Percentiles rank a stretch among this genome's conserved stretches.
Evolutionary conservation across 2,113 vertebrate species (phyloP).

Genomic region (Columba livia): DNA sequence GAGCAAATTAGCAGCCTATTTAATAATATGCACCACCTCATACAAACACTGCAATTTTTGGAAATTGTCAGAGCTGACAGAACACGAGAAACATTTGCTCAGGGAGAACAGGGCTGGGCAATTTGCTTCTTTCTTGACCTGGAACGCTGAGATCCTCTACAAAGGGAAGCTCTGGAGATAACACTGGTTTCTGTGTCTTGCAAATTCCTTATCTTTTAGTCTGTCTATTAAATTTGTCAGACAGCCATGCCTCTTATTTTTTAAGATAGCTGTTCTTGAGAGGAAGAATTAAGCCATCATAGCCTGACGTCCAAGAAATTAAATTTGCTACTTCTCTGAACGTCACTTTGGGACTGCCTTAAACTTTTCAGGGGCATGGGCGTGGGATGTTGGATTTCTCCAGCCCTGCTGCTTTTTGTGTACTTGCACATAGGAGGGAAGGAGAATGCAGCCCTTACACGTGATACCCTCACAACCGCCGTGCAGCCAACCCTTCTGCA

Average conservation of each 20-base stretch:
- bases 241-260: slow-evolving; percentile 10
- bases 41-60: background rate
- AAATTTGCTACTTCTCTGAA: slow-evolving; percentile 45
- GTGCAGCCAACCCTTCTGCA: slow-evolving; percentile 12
- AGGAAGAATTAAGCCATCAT: slow-evolving; percentile 42
- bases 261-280: background rate
- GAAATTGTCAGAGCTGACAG: background rate
- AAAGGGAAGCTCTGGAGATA: background rate
- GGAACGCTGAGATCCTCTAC: background rate
- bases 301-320: slow-evolving; percentile 39
- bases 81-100: background rate
- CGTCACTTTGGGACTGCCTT: slow-evolving; percentile 49
- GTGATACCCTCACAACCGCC: background rate
- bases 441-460: background rate
- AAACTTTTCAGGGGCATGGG: background rate
- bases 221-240: slow-evolving; percentile 12
- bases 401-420: background rate
- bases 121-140: background rate
- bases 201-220: background rate
- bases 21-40: background rate
- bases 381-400: background rate
- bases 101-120: background rate
- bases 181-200: background rate
- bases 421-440: background rate
- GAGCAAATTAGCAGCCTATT: background rate